Evolutionary conservation across 2,888 invertebrate genomes (phyloP), one percentile per base, ranked within the genome.

Genomic region (Cheilosia impressa): DNA sequence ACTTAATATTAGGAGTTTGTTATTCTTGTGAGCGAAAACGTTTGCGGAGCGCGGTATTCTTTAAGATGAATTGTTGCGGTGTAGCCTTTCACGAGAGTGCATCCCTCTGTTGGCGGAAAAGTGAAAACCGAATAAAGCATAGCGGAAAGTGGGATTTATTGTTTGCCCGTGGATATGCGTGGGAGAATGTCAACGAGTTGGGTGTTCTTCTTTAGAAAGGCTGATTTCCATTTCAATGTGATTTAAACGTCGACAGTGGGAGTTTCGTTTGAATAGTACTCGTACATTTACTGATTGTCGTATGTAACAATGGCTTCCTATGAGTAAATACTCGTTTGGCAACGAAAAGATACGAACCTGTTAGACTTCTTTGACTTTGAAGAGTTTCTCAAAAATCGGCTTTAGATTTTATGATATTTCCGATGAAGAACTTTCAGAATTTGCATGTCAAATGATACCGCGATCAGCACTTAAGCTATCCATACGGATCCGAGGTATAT

Each of bases 1-100:
- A 84, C 84, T 80, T 84, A 77, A 71, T 58, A 57, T 65, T 10
- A 50, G 43, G 22, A 75, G 53, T 52, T 50, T 5, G 60, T 41
- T 47, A 38, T 24, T 45, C n/a, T 24, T n/a, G 57, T 69, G 57
- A 57, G 57, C 45, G 68, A 27, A 66, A 24, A 66, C 15, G 52
- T 9, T 9, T 38, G 17, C 15, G 19, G 63, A 27, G 55, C 43
- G 62, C n/a, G 65, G 47, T 65, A 47, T 73, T 73, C 73, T 63
- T 45, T 19, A 17, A 57, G 47, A 41, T 52, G 66, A 13, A 52
- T 72, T 34, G 24, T 43, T 41, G n/a, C 38, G 15, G n/a, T 27
- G 34, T 2, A 34, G 34, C 38, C 13, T 41, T 17, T 52, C 38
- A 24, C 24, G 47, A 13, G 22, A 22, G 19, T 17, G 27, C 13